phyloP scores from a whole-genome alignment of 2,888 invertebrate species.

The Masnerella sp. region DNA sequence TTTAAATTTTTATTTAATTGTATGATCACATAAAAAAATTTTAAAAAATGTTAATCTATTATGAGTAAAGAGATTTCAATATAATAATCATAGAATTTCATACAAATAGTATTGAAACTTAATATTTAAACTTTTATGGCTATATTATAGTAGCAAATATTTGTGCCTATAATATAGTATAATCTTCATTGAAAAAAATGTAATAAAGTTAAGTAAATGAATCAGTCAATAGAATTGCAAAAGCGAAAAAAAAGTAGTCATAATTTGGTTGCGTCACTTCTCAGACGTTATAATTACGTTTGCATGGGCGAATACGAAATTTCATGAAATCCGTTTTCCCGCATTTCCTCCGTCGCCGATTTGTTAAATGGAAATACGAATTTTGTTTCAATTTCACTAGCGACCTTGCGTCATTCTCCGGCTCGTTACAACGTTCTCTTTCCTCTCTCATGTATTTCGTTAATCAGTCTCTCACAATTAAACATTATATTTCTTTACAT shows the following conservation, averaged over 20 bases:
- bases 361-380: conserved; percentile 4
- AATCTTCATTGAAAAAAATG: no score
- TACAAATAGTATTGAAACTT: no score
- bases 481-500: conserved; percentile 19
- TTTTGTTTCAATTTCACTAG: conserved; percentile 27
- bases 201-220: background rate
- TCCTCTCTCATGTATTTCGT: conserved; percentile 12
- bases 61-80: no score
- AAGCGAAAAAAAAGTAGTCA: conserved; percentile 17
- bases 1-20: no score
- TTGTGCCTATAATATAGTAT: no score
- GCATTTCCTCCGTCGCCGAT: background rate
- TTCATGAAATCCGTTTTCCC: background rate
- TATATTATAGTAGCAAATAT: no score
- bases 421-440: conserved; percentile 9
- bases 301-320: background rate
- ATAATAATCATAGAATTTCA: no score
- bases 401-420: conserved; percentile 23
- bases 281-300: conserved; percentile 17
- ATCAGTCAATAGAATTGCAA: conserved; percentile 22
- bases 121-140: no score
- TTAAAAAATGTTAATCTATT: no score
- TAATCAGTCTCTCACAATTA: conserved; percentile 1
- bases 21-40: no score
- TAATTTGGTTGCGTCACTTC: conserved; percentile 16